Evolutionary conservation across 2,888 invertebrate genomes (phyloP), one percentile per base, ranked within the genome.

Genomic region (Bombylius major): DNA sequence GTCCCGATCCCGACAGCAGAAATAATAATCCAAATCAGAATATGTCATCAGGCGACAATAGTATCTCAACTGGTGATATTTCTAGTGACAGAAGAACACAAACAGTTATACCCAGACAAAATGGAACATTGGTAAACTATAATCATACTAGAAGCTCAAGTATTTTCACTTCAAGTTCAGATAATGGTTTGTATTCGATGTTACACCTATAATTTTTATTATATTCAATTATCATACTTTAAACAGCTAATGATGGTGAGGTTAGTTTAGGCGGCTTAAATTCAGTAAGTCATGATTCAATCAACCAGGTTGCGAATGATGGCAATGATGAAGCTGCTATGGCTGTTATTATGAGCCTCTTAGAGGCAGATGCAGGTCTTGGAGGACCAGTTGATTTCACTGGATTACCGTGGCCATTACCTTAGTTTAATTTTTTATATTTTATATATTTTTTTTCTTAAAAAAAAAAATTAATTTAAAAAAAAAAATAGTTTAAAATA

Each of bases 301-400:
- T 65, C 49, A 61, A 55, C 59, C 64, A 60, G 54, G 59, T 62
- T 62, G 73, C 78, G 1, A 78, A 79, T 48, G 87, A 89, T 66
- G 88, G 87, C 47, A 89, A 87, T 68, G 89, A 91, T 64, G 92
- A 92, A 68, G 90, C 91, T 4, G 89, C 90, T 6, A 91, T 92
- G 89, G 89, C 91, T 1, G 90, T 91, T 62, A 89, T 92, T 64
- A 91, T 92, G 91, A 90, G 88, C 69, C 79, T 92, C 33, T 75
- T 92, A 49, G 92, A 92, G 71, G 91, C 90, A 0, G 92, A 92
- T 69, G 90, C 90, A 0, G 92, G 91, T 0, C 79, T 92, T 5
- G 91, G 90, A 44, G 90, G 89, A 0, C 89, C 89, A 0, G 87
- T 90, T 45, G 91, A 91, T 75, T 89, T 89, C 73, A 85, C 87